Conservation (phyloP, 2,888 invertebrate species). For the Fabriciana adippe region DNA sequence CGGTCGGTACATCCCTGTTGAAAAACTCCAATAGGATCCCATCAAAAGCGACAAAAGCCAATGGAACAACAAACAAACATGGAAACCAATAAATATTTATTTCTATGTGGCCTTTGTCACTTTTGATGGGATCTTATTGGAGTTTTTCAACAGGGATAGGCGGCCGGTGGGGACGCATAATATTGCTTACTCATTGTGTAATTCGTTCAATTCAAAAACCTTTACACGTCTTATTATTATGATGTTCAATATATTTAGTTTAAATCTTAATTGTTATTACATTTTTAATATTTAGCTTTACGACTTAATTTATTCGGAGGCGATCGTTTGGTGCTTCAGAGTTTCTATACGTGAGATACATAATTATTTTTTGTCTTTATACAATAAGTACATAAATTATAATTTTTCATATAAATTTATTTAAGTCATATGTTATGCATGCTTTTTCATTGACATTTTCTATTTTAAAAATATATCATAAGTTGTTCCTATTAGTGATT, state of each 20-base stretch:
- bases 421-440: slow-evolving; percentile 35
- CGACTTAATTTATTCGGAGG: slow-evolving; percentile 45
- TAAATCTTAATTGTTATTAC: slow-evolving; percentile 34
- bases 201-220: too few relatives aligned
- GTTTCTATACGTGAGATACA: slow-evolving; percentile 13
- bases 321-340: slow-evolving; percentile 49
- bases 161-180: too few relatives aligned
- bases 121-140: too few relatives aligned
- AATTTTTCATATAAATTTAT: slow-evolving; percentile 39
- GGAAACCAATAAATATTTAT: too few relatives aligned
- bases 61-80: too few relatives aligned
- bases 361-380: slow-evolving; percentile 29
- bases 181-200: too few relatives aligned
- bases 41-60: too few relatives aligned
- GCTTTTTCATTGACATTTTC: slow-evolving; percentile 33
- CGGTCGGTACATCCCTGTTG: too few relatives aligned
- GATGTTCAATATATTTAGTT: slow-evolving; percentile 13
- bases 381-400: slow-evolving; percentile 39
- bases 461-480: slow-evolving; percentile 34
- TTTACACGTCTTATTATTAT: slow-evolving; percentile 4
- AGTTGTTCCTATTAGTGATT: slow-evolving; percentile 45
- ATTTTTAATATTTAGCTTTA: slow-evolving; percentile 42
- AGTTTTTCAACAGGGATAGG: too few relatives aligned
- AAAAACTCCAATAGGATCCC: too few relatives aligned
- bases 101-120: too few relatives aligned